Evolutionary conservation across 2,797 vertebrate genomes (phyloP), one percentile per base, ranked within the genome.

Genomic region (Brotula barbata): DNA sequence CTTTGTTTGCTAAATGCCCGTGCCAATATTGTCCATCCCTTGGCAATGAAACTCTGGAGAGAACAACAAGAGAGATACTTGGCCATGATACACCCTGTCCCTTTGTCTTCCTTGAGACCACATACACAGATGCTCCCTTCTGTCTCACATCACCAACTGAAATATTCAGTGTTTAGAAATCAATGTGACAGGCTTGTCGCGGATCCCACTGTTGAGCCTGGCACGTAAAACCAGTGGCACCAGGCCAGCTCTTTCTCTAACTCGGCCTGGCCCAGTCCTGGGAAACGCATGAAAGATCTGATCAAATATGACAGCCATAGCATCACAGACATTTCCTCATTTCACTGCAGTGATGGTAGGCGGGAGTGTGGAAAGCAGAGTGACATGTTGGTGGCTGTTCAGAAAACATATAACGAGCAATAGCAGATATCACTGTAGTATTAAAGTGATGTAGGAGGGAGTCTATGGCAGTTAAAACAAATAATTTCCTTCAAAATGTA

Each of bases 231-330:
- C 59, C 37, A 37, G 58, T 79, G 84, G 89, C 75, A 79, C 66
- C 65, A 49, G 63, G 85, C 90, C 90, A 90, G 68, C 64, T 21
- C 69, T 75, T 68, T 84, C 83, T 79, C 68, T 68, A 59, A 67
- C 70, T 70, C 66, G 43, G 68, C 68, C 70, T 64, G 51, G 73
- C 79, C 73, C 59, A 64, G 72, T 77, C 77, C 83, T 87, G 88
- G 85, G 87, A 89, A 88, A 87, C 75, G 85, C 72, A 73, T 75
- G 83, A 49, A 83, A 63, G 75, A 85, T 71, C 77, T 87, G 86
- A 91, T 91, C 80, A 83, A 89, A 90, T 89, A 92, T 92, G 89
- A 90, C 87, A 91, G 77, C 85, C 90, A 88, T 89, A 89, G 89
- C 88, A 89, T 87, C 16, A 47, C 80, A 81, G 67, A 78, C 75